phyloP scores from a whole-genome alignment of 2,888 invertebrate species.

The Drosophila nr. perissopoda region DNA sequence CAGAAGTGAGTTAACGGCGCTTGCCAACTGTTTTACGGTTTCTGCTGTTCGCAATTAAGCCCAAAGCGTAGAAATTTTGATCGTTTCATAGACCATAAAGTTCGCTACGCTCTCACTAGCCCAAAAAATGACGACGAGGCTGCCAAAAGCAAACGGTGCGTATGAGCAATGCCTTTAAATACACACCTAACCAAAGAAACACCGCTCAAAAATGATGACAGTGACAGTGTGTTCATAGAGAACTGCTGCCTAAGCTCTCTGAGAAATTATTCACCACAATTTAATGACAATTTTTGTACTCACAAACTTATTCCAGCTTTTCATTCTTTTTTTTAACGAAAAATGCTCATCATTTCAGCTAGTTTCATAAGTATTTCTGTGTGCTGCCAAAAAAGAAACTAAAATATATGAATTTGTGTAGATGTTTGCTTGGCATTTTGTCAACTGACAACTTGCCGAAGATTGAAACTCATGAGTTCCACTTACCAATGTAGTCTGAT shows the following conservation, averaged over 20 bases:
- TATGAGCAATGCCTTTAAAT: conserved; percentile 67
- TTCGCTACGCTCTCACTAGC: conserved; percentile 71
- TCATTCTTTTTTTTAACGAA: not conserved
- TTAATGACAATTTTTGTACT: conserved; percentile 21
- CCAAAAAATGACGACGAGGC: conserved; percentile 51
- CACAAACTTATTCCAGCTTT: conserved; percentile 14
- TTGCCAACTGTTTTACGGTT: conserved; percentile 76
- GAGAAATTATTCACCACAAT: conserved; percentile 8
- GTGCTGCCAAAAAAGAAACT: conserved; percentile 29
- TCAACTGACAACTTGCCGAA: conserved; percentile 57
- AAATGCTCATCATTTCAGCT: not conserved
- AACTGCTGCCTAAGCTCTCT: not conserved
- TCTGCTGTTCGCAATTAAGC: conserved; percentile 67
- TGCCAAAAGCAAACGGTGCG: conserved; percentile 65
- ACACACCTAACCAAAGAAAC: not conserved
- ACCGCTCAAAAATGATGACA: not conserved
- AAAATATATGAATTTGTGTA: conserved; percentile 1
- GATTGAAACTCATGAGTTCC: conserved; percentile 59
- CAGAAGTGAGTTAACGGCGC: conserved; percentile 62
- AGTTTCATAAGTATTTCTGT: conserved; percentile 21
- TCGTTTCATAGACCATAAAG: conserved; percentile 76
- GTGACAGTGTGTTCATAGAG: not conserved
- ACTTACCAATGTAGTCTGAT: conserved; percentile 58
- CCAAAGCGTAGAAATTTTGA: conserved; percentile 75
- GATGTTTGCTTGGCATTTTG: conserved; percentile 58